Conservation (phyloP, 2,888 invertebrate genomes). For the Troides helena region DNA sequence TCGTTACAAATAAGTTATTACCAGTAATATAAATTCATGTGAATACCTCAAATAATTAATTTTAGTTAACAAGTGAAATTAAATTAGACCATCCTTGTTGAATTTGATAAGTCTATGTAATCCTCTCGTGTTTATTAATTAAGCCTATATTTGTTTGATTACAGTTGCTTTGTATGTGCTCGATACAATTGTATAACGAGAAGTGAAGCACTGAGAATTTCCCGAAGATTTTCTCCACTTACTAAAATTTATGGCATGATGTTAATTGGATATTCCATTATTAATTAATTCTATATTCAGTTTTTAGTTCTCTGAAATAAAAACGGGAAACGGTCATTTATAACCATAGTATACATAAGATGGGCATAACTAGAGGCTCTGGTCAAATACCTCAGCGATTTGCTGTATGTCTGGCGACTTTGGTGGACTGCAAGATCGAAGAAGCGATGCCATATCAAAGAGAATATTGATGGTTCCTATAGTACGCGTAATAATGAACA, state of each 20-base stretch:
- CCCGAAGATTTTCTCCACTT: neutral
- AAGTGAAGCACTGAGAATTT: neutral
- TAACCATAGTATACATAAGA: neutral
- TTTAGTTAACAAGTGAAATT: neutral
- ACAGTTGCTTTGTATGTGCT: neutral
- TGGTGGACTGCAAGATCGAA: no score
- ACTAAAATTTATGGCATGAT: neutral
- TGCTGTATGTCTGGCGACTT: no score
- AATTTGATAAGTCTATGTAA: neutral
- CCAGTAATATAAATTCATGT: neutral
- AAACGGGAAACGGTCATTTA: neutral
- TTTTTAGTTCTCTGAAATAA: neutral
- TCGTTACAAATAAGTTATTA: no score
- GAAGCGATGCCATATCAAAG: no score
- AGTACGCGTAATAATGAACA: no score
- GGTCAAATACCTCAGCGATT: no score
- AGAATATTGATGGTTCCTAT: no score
- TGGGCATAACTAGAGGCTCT: no score
- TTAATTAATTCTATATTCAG: neutral
- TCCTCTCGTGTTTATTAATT: neutral
- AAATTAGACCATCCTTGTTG: neutral
- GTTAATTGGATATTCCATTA: neutral
- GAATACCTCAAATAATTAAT: neutral
- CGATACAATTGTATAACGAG: neutral
- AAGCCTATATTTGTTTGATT: neutral